Base-by-base conservation (phyloP, 2,113 vertebrate species). In the Microcebus tavaratra region DNA sequence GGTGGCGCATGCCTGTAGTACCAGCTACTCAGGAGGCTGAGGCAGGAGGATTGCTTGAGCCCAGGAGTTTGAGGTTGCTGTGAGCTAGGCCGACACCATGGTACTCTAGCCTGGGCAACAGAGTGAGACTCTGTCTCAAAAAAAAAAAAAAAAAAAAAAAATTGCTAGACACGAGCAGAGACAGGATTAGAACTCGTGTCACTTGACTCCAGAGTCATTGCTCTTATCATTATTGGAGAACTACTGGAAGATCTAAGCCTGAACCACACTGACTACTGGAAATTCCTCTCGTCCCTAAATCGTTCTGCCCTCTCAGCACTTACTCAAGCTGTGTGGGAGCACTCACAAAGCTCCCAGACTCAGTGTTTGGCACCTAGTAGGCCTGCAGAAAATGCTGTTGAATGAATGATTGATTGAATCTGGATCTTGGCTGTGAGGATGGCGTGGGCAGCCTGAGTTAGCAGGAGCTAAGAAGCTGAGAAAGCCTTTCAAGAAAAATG, bases 401-500 rank as follows among this genome's bases (percentile, higher is more conserved):
- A 95, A 79, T 68, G 75, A 92, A 34, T 63, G 75, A 50, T 29
- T 67, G 85, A 50, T 23, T 55, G 82, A 48, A 48, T 48, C 48
- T 48, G 48, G 48, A 48, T 36, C 55, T 67, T 36, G 67, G 36
- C 17, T 88, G 72, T 81, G 83, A 59, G 72, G 78, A 48, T 84
- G 70, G 84, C 18, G 94, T 89, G 68, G 61, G 89, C n/a, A 67
- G 82, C 90, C 88, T 87, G 95, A 95, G 83, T 93, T 83, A 97
- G 93, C 83, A 55, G 83, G 89, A 88, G 61, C 78, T 14, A 20
- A 72, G 36, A 65, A 91, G 79, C 91, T 88, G 78, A 97, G 94
- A 93, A 87, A 94, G 78, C 63, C 90, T 97, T 94, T 97, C 17
- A 89, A 87, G 94, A 96, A 96, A 94, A 92, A 95, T 80, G 87